These are phyloP conservation scores for Pentamera pediparva DNA, from an alignment of 53 echinoderm and acorn worm genomes.

Conservation along the genomic window DNA sequence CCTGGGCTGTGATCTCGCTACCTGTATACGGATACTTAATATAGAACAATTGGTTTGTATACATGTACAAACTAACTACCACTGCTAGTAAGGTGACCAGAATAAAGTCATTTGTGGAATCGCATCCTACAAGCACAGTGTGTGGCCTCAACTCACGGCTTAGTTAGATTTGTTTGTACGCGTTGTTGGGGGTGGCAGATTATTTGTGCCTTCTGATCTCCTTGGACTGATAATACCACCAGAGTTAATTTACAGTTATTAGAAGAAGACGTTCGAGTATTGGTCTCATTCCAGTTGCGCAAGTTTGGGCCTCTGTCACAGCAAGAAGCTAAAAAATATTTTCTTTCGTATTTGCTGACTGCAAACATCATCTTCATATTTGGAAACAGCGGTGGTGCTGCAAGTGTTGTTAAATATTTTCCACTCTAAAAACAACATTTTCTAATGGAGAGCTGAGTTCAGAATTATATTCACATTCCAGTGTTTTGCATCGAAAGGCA, in stretches of 20 bases:
- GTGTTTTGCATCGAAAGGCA: no score
- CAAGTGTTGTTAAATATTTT: not conserved
- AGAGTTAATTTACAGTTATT: not conserved
- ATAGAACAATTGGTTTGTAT: conserved; percentile 30
- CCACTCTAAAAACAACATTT: not conserved
- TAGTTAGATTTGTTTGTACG: conserved; percentile 11
- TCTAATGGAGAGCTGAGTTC: not conserved
- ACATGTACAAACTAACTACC: conserved; percentile 31
- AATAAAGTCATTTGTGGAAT: no score
- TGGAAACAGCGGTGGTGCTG: not conserved
- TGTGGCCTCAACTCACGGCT: conserved; percentile 13
- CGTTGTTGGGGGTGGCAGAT: conserved; percentile 3
- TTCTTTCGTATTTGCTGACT: not conserved
- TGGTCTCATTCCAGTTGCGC: no score
- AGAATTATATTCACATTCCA: no score
- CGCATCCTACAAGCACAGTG: no score
- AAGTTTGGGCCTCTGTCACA: not conserved
- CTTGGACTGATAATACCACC: not conserved
- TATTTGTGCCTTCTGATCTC: not conserved
- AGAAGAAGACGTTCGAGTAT: no score
- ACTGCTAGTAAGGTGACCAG: no score
- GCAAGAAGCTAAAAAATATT: not conserved
- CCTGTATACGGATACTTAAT: conserved; percentile 31
- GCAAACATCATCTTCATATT: not conserved
- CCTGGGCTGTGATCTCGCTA: conserved; percentile 20